These are phyloP conservation scores for Amphiprion ocellaris DNA, from an alignment of 2,113 vertebrate species.

Conservation along the genomic window DNA sequence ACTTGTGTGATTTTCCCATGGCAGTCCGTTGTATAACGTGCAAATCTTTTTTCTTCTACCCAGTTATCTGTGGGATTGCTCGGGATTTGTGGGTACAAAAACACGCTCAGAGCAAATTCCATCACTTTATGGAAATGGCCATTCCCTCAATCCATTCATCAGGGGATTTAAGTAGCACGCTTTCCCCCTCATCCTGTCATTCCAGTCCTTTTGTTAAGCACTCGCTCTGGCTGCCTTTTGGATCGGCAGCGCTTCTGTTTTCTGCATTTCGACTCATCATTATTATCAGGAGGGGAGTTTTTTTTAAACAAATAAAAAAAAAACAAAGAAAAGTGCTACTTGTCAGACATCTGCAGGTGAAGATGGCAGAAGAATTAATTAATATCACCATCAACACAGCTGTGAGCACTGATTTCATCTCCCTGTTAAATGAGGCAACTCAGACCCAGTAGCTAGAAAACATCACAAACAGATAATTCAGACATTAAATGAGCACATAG, in stretches of 20 bases:
- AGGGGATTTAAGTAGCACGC: conserved; percentile 56
- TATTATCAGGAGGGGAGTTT: conserved; percentile 31
- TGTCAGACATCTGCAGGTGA: conserved; percentile 58
- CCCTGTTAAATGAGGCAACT: conserved; percentile 48
- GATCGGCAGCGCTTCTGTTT: conserved; percentile 16
- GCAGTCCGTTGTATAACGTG: conserved; percentile 42
- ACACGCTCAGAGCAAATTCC: conserved; percentile 56
- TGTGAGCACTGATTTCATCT: conserved; percentile 38
- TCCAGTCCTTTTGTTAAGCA: conserved; percentile 49
- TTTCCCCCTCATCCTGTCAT: conserved; percentile 44
- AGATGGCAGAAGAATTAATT: conserved; percentile 69
- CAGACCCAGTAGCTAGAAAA: conserved; percentile 9
- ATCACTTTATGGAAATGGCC: conserved; percentile 68
- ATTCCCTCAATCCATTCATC: conserved; percentile 64
- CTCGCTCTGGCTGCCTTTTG: conserved; percentile 17
- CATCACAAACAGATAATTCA: conserved; percentile 36
- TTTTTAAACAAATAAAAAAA: background rate
- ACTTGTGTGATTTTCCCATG: conserved; percentile 29
- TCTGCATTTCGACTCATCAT: conserved; percentile 29
- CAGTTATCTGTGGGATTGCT: conserved; percentile 57
- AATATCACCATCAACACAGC: conserved; percentile 34
- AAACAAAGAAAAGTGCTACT: conserved; percentile 37
- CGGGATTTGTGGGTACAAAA: conserved; percentile 63
- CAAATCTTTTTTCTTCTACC: conserved; percentile 48
- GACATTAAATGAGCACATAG: background rate